These are phyloP conservation scores for Tricholauxania praeusta DNA, from an alignment of 2,888 invertebrate genomes.

Conservation along the genomic window DNA sequence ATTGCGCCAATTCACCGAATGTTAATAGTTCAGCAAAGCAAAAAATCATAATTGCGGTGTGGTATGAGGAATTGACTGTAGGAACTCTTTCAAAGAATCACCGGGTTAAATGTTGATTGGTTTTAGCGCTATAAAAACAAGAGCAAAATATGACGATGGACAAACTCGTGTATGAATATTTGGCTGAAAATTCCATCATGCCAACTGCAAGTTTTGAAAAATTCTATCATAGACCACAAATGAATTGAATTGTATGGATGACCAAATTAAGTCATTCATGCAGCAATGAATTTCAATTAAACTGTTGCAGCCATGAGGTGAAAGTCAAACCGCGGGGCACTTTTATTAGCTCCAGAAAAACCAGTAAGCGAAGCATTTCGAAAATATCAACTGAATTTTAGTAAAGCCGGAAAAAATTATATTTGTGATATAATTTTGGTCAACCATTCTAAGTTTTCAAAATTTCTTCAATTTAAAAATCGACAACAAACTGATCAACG, in stretches of 20 bases:
- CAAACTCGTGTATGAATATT: no score
- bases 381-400: neutral
- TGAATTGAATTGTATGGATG: constrained; percentile 40
- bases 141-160: neutral
- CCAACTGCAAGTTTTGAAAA: neutral
- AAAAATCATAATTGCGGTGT: neutral
- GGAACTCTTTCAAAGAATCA: constrained; percentile 39
- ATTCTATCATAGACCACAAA: constrained; percentile 14
- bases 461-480: no score
- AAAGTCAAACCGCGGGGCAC: constrained; percentile 30
- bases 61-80: constrained; percentile 3
- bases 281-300: constrained; percentile 49
- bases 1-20: constrained; percentile 16
- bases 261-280: constrained; percentile 45
- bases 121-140: constrained; percentile 32
- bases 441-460: no score
- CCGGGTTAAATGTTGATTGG: constrained; percentile 53
- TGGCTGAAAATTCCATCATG: no score
- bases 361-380: neutral
- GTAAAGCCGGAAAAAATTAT: no score
- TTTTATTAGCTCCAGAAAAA: neutral
- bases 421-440: no score
- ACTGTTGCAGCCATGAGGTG: neutral
- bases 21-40: neutral
- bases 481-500: no score